Conservation (phyloP, 2,888 invertebrate genomes). For the Erebia aethiops region DNA sequence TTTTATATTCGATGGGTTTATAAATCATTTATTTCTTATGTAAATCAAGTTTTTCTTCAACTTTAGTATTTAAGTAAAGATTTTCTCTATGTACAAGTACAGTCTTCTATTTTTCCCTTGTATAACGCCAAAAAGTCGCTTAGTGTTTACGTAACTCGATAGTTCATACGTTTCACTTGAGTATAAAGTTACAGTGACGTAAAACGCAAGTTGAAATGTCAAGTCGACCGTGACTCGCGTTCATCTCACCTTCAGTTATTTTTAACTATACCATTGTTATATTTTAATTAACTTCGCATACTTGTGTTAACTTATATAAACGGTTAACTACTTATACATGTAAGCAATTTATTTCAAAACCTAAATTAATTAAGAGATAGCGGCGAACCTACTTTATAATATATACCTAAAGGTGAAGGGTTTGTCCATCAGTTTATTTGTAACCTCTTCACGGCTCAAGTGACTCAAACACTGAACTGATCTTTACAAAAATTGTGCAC, state of each 20-base stretch:
- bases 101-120: constrained; percentile 4
- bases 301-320: too few relatives aligned
- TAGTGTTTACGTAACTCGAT: constrained; percentile 29
- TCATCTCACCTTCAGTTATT: constrained; percentile 16
- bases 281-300: neutral
- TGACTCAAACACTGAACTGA: too few relatives aligned
- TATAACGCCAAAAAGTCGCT: constrained; percentile 2
- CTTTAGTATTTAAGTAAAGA: neutral
- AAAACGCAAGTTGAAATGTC: constrained; percentile 37
- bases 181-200: constrained; percentile 28
- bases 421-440: neutral
- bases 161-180: constrained; percentile 14
- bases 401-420: neutral
- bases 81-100: too few relatives aligned
- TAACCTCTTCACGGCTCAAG: too few relatives aligned
- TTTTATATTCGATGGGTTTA: neutral
- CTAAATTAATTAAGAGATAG: too few relatives aligned
- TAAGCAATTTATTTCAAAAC: too few relatives aligned
- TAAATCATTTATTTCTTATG: neutral
- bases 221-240: constrained; percentile 29
- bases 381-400: too few relatives aligned
- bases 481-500: too few relatives aligned
- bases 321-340: too few relatives aligned
- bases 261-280: constrained; percentile 14
- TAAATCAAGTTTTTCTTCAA: neutral